Base-by-base conservation (phyloP, 2,113 vertebrate genomes). In the Actenoides lindsayi region DNA sequence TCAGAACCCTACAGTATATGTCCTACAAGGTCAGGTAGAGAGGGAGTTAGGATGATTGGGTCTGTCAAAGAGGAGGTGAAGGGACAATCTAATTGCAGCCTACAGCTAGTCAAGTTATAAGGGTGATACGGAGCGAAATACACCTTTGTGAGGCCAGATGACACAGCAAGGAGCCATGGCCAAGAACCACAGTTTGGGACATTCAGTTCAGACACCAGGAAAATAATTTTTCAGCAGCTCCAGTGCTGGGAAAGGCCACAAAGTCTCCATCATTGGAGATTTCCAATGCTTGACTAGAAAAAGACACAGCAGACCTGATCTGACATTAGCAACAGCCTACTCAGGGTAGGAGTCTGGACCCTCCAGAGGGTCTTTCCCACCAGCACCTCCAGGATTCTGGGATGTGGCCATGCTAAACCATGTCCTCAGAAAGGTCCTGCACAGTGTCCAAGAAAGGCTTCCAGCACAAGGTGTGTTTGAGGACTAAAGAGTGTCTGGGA, bases 301-400 rank as follows among this genome's bases (percentile, higher is more conserved):
- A 83, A 62, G 56, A 11, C 44, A 33, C 9, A 16, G 31, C 37
- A 41, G 50, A 53, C 16, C 10, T 20, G 75, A 60, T 7, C 39
- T 31, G 11, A 44, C 1, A 0, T 30, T 35, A 56, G 30, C 44
- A 27, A 9, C 0, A 70, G 50, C 12, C 42, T 30, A 7, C 6
- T 53, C 37, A 74, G 74, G 19, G 12, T 53, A 18, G n/a, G 48
- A 48, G 25, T 17, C 41, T 25, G 69, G 56, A 46, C 28, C 21
- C 12, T 80, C 41, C 69, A 37, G 35, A 54, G 25, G 14, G 20
- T 59, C 14, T 51, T 35, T 78, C 18, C 75, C 42, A 82, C 4
- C 54, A 60, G 50, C 59, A 60, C 7, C 37, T n/a, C 16, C 65
- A 48, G 75, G 35, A 35, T 18, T 37, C 54, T 69, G 70, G 42